Evolutionary conservation across 2,113 vertebrate species (phyloP).

Genomic region (Cercopithecus mona): DNA sequence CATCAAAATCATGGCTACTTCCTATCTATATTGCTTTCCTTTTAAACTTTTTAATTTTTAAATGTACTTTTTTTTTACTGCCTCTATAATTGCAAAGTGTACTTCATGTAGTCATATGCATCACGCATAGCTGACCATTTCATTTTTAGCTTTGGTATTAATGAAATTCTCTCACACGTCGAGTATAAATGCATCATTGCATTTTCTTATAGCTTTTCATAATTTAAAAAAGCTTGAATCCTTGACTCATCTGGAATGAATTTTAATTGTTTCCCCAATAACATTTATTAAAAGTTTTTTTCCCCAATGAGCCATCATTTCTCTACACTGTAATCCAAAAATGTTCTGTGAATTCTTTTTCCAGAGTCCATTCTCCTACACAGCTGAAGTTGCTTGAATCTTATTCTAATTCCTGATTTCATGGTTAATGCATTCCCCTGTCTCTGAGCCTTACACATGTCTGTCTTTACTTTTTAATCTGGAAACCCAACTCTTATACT

Average conservation of each 20-base stretch:
- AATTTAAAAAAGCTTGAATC: conserved; percentile 28
- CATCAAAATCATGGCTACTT: conserved; percentile 9
- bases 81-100: not conserved
- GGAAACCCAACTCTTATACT: not conserved
- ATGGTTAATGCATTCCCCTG: conserved; percentile 23
- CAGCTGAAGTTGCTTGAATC: conserved; percentile 48
- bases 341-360: conserved; percentile 55
- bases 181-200: not conserved
- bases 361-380: not conserved
- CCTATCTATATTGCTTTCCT: conserved; percentile 44
- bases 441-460: not conserved
- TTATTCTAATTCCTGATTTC: conserved; percentile 54
- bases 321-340: conserved; percentile 46
- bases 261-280: conserved; percentile 46
- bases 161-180: not conserved
- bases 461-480: conserved; percentile 21
- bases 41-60: conserved; percentile 24
- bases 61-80: not conserved
- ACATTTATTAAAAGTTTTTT: conserved; percentile 42
- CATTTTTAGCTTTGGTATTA: conserved; percentile 35
- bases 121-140: not conserved
- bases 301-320: conserved; percentile 42
- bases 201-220: conserved; percentile 35
- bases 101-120: conserved; percentile 35
- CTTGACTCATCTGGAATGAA: conserved; percentile 52